A percentile compares a stretch with the other conserved stretches of the same genome.
Evolutionary conservation across 2,797 vertebrate genomes (phyloP).

Genomic region (Crenuchus spilurus): DNA sequence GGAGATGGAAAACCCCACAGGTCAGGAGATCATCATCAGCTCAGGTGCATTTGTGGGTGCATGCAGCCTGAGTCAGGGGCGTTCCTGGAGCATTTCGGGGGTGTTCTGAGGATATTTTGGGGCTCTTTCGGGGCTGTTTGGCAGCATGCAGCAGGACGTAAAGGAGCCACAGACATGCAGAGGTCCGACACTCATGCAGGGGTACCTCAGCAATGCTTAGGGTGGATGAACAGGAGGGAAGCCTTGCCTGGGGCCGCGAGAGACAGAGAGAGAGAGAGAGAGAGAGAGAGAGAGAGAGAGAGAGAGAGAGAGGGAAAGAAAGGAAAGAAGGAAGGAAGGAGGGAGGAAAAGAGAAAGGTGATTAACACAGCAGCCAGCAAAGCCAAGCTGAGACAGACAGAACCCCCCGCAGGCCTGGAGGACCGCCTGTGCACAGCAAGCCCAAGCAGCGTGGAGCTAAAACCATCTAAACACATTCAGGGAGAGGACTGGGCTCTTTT

Average conservation of each 20-base stretch:
- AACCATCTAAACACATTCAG: conserved; percentile 28
- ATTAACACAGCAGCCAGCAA: conserved; percentile 88
- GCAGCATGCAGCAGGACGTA: conserved; percentile 61
- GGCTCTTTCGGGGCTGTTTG: conserved; percentile 60
- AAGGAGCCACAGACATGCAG: conserved; percentile 73
- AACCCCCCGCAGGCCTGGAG: conserved; percentile 51
- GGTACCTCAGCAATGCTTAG: conserved; percentile 99
- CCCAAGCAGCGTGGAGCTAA: conserved; percentile 67
- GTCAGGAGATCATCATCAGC: background rate
- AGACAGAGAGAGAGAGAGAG: conserved; percentile 58
- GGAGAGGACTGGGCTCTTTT: no score
- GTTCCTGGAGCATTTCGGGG: background rate
- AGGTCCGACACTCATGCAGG: conserved; percentile 89
- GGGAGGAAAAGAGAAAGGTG: conserved; percentile 88
- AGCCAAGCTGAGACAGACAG: conserved; percentile 67
- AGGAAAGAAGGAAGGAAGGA: conserved; percentile 44
- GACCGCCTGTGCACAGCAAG: conserved; percentile 38
- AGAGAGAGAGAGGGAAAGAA: conserved; percentile 77
- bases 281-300: conserved; percentile 80
- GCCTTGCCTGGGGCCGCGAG: conserved; percentile 96
- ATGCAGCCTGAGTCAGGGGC: conserved; percentile 37
- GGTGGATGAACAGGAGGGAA: conserved; percentile 99
- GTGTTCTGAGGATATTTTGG: background rate
- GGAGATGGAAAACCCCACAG: background rate
- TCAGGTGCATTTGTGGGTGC: conserved; percentile 17